Base-by-base conservation (phyloP, 2,797 vertebrate genomes). In the Chiloscyllium punctatum region DNA sequence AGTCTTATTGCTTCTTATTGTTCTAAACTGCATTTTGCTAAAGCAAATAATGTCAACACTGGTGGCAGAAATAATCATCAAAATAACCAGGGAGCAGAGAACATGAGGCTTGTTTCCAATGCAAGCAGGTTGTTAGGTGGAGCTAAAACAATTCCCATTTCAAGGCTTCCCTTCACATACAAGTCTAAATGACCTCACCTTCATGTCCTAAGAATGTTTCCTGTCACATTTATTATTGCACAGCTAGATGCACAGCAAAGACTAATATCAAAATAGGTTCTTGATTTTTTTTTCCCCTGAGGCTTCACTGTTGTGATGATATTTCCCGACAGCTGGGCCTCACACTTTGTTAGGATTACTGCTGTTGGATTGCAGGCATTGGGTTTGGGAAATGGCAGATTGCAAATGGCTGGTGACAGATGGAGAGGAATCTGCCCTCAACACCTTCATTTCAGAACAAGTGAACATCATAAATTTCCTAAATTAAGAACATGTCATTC, bases 401-500 rank as follows among this genome's bases (percentile, higher is more conserved):
- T 98, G 97, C 96, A 97, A 97, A 97, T 97, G 71, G 96, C 97
- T 97, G 97, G 97, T 4, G 96, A 97, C 98, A 98, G 98, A 98
- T 98, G 98, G 98, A 97, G 96, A 96, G 96, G 97, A 98, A 97
- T 97, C 97, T 98, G 97, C 97, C 97, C 97, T 97, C 96, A 97
- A 96, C 96, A 97, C 96, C 97, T 97, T 97, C 96, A 97, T 97
- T 97, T 97, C 97, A 97, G 97, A 97, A 97, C 0, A 95, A 97
- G 97, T 97, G 97, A 96, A 97, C 97, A 96, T 96, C 97, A 98
- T 98, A 97, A 97, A 97, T 98, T 98, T 97, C 96, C 96, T 97
- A 97, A 97, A 98, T 98, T 98, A 98, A 97, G 97, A 96, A 97
- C 96, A 97, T 98, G 98, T 97, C 98, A 98, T 95, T 62, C 96